These are phyloP conservation scores for Rhaphigaster nebulosa DNA, from an alignment of 2,888 invertebrate species.

Conservation along the genomic window DNA sequence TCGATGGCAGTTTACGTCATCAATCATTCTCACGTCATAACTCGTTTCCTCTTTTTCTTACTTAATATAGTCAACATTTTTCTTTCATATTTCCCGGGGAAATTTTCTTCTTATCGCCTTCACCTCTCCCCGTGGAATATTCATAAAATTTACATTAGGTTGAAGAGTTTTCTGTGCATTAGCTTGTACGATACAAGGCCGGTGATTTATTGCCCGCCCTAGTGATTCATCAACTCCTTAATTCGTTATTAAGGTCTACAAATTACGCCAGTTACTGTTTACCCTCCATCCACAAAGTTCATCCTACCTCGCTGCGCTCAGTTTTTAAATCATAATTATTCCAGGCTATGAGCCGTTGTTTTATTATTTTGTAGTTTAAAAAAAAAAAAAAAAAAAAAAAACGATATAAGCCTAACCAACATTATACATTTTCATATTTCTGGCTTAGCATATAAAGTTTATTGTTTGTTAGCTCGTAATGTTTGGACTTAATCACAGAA, in stretches of 20 bases:
- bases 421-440: too few relatives aligned
- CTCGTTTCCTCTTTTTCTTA: background rate
- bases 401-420: too few relatives aligned
- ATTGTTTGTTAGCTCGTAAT: too few relatives aligned
- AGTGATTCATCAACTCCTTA: conserved; percentile 19
- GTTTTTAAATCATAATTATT: conserved; percentile 33
- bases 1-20: background rate
- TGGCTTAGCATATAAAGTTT: too few relatives aligned
- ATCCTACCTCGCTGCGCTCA: background rate
- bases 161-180: conserved; percentile 34
- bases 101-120: conserved; percentile 28
- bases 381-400: too few relatives aligned
- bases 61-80: conserved; percentile 23
- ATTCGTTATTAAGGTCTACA: conserved; percentile 41
- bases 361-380: background rate
- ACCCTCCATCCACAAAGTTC: conserved; percentile 7
- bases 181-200: conserved; percentile 4
- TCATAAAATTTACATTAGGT: conserved; percentile 41
- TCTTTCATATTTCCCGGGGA: conserved; percentile 2
- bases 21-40: background rate
- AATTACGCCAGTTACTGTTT: conserved; percentile 32
- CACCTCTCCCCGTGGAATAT: background rate
- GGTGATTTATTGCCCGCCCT: background rate
- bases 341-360: background rate
- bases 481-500: too few relatives aligned